Evolutionary conservation across 2,888 invertebrate species (phyloP), one percentile per base, ranked within the genome.

Genomic region (Loripinus fragilis): DNA sequence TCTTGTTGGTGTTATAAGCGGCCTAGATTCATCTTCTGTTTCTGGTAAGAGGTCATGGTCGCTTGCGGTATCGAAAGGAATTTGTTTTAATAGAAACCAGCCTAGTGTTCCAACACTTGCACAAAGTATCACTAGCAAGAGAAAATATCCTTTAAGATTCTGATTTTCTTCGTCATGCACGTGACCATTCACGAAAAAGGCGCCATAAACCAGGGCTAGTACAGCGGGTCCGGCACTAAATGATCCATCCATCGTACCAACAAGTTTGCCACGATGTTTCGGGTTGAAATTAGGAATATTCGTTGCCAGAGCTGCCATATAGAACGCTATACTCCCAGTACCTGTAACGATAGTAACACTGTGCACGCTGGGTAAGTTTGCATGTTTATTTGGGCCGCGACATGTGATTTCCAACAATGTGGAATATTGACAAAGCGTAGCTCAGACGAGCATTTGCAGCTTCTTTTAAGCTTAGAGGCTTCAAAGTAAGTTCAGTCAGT

Each of bases 181-280:
- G 71, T 86, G 86, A 0, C 84, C 85, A 25, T 78, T 74, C 2
- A 74, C 70, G 77, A 88, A 89, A 71, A 80, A 41, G 1, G 71
- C 71, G 1, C 85, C 86, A 72, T 87, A 89, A 1, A 88, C 52
- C 17, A 86, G 73, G 2, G 87, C 83, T 66, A 88, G 74, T 7
- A 87, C 35, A 17, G 86, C 86, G 12, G 88, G 86, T n/a, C 88
- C 88, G 0, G 77, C 87, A 70, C 87, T 87, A 74, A 88, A 88
- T 35, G 79, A 78, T 15, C 86, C 87, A 38, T 89, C 87, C 38
- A 89, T 69, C 8, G 87, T 64, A 5, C 87, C 87, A 10, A 89
- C 79, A 8, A 88, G 71, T 41, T 86, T 88, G n/a, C 88, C 88
- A 20, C 87, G 67, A 69, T 88, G 85, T 60, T 78, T 74, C 3